Evolutionary conservation across 2,888 invertebrate species (phyloP), one percentile per base, ranked within the genome.

Genomic region (Limenitis camilla): DNA sequence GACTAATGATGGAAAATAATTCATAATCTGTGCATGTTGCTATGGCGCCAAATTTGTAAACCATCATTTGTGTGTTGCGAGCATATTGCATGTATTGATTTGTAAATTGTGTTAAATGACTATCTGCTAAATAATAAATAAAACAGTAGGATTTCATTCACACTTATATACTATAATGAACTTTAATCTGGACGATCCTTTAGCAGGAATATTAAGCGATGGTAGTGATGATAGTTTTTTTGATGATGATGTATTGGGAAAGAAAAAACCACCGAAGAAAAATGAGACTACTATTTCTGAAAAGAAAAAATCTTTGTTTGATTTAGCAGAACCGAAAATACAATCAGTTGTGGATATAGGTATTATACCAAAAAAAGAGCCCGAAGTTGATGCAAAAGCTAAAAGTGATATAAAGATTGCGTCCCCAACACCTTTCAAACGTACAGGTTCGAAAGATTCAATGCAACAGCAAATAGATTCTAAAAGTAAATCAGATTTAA

Each of bases 191-290:
- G 90, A 92, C 45, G 91, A 92, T 73, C 91, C 91, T 8, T 73
- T 92, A 56, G 92, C 89, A 31, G 92, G 91, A 65, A 86, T 90
- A 65, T 75, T 92, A 41, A 92, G 92, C 66, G 92, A 92, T 67
- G 92, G 90, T 53, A 92, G 91, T 63, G 91, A 92, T 63, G 93
- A 93, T 64, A 92, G 91, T 75, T 93, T 93, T 66, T 93, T 92
- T 65, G 92, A 92, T 61, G 90, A 91, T 61, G 90, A 90, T 61
- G 87, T 84, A 50, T 63, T 85, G 36, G 82, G 84, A 11, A 86
- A 84, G 65, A 87, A 82, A 65, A 84, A 83, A 62, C 60, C 78
- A 3, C 47, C 59, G 28, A 83, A 81, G 57, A 80, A 79, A 59
- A 76, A 74, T 61, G 68, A 60, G 36, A 72, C 74, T 9, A 68